Percentiles rank a stretch among this genome's conserved stretches.
phyloP scores from a whole-genome alignment of 2,888 invertebrate genomes.

The Suillia variegata region DNA sequence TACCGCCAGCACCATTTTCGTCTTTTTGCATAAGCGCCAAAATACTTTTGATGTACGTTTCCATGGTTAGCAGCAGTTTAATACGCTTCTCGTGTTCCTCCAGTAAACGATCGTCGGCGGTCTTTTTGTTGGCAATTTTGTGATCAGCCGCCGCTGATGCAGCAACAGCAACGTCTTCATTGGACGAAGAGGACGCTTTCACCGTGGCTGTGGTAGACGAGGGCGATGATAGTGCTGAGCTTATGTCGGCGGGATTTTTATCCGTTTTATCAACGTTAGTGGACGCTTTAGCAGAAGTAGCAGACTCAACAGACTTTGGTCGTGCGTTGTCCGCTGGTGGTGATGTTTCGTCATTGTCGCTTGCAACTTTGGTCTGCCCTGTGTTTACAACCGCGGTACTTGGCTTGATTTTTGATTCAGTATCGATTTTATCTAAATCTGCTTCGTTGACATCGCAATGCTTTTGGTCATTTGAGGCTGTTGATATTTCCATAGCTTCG shows the following conservation, averaged over 20 bases:
- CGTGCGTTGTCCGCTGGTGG: neutral
- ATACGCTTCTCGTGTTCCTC: constrained; percentile 57
- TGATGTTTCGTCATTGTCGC: neutral
- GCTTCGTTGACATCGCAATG: too few species aligned
- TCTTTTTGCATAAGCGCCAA: constrained; percentile 57
- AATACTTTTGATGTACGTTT: constrained; percentile 58
- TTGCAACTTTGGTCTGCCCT: neutral
- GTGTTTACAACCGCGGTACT: neutral
- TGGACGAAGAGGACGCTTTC: constrained; percentile 33
- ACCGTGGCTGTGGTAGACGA: constrained; percentile 18
- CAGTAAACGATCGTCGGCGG: constrained; percentile 50
- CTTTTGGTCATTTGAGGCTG: neutral
- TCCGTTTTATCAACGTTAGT: constrained; percentile 30
- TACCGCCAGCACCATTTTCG: constrained; percentile 33
- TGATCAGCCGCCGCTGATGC: constrained; percentile 25
- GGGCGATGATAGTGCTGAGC: too few species aligned
- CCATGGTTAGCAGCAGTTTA: constrained; percentile 55
- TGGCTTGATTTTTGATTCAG: neutral
- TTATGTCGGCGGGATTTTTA: neutral
- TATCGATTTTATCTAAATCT: neutral
- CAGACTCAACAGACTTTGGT: neutral
- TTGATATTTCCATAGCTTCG: neutral
- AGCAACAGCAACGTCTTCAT: constrained; percentile 40
- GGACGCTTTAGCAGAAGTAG: neutral
- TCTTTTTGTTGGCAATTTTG: constrained; percentile 44